Base-by-base conservation (phyloP, 2,888 invertebrate species). In the Mythimna impura region DNA sequence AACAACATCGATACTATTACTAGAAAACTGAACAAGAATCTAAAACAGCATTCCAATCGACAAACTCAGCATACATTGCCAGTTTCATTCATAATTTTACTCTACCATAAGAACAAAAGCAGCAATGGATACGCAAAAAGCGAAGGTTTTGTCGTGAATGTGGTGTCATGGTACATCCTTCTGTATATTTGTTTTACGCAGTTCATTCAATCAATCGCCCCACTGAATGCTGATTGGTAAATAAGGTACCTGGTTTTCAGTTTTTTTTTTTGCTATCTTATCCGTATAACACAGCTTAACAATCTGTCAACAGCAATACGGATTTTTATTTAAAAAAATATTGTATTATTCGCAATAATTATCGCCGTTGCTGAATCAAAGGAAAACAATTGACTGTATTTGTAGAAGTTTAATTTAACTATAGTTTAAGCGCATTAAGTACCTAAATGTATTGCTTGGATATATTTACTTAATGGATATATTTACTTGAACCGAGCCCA, bases 161-260 rank as follows among this genome's bases (percentile, higher is more conserved):
- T 8, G 0, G 17, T 50, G 6, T 40, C 60, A 20, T 70, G 70
- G 86, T 90, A 82, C 52, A 54, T 8, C 14, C 10, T 57, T 47
- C 74, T 69, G 78, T 83, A 86, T 89, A 83, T 91, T 91, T 91
- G 90, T 90, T 90, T 90, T 90, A 85, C 88, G 86, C 82, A 89
- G 89, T 90, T 90, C 91, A 93, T 91, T 93, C 92, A 93, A 93
- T 93, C 92, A 91, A 89, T 84, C 90, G 93, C 90, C 86, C 87
- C 90, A 91, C 85, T 92, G 93, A 89, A 91, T 89, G 89, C 91
- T 92, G 93, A 93, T 93, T 92, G 92, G 92, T 92, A 93, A 93
- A 93, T 91, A 91, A 93, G 90, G 88, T 87, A 85, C 71, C 54
- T 67, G 81, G 47, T 86, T 87, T 82, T 79, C 82, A 17, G n/a